These are phyloP conservation scores for Dinoponera quadriceps DNA, from an alignment of 1,140 invertebrate species.

Conservation along the genomic window DNA sequence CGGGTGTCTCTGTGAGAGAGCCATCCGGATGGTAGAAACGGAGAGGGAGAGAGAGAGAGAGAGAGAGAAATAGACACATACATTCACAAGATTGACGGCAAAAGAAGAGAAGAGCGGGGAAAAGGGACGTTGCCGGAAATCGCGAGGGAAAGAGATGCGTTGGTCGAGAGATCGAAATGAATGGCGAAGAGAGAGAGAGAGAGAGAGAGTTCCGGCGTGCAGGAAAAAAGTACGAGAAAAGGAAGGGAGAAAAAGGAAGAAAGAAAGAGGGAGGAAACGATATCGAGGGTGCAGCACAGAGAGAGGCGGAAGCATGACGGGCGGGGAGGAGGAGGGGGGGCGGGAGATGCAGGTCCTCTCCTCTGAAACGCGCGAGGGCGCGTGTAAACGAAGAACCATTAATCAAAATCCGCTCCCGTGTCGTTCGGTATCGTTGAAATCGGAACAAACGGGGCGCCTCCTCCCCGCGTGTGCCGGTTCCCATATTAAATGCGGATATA, in stretches of 20 bases:
- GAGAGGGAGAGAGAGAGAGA: not conserved
- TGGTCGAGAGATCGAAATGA: constrained; percentile 27
- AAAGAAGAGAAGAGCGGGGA: not conserved
- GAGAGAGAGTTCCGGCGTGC: not conserved
- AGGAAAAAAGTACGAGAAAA: not conserved
- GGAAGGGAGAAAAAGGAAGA: not conserved
- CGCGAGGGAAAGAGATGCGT: constrained; percentile 1
- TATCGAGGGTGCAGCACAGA: not conserved
- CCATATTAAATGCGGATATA: constrained; percentile 73
- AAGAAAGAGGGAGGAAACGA: not conserved
- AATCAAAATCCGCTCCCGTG: constrained; percentile 66
- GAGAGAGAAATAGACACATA: not conserved
- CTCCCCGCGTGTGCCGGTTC: constrained; percentile 63
- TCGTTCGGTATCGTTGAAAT: constrained; percentile 72
- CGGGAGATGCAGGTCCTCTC: not conserved
- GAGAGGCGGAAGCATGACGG: too few species aligned
- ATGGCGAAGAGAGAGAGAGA: constrained; percentile 3
- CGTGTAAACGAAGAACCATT: constrained; percentile 68
- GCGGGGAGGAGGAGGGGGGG: not conserved
- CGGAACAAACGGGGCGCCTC: constrained; percentile 64
- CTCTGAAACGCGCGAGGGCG: constrained; percentile 48
- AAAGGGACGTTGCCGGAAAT: constrained; percentile 10
- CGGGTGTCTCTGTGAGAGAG: constrained; percentile 15
- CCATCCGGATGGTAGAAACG: not conserved
- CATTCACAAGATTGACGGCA: not conserved